A percentile compares a stretch with the other conserved stretches of the same genome.
Conservation (phyloP, 2,797 vertebrate species). For the Notoglanidium macrostoma region DNA sequence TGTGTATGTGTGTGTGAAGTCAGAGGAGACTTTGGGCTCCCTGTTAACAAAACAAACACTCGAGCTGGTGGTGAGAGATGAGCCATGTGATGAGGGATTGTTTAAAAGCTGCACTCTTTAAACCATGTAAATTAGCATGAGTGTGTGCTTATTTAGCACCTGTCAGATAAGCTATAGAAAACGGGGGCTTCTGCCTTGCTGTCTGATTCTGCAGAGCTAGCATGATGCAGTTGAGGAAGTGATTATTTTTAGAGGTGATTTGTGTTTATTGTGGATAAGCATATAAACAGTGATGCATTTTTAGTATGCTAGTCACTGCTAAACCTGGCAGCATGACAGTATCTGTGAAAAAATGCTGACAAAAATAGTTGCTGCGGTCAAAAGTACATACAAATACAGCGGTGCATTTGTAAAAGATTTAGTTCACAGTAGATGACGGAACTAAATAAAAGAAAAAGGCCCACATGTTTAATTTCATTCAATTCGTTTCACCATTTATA, state of each 20-base stretch:
- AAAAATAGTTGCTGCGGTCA: not conserved
- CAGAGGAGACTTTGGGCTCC: not conserved
- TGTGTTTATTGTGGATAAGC: not conserved
- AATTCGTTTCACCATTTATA: not conserved
- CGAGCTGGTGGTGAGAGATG: constrained; percentile 6
- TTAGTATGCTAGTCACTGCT: not conserved
- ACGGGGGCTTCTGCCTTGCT: not conserved
- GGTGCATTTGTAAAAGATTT: not conserved
- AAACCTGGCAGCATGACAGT: not conserved
- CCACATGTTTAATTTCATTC: not conserved
- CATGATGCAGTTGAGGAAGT: not conserved
- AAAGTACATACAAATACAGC: too few species aligned
- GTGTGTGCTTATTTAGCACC: not conserved
- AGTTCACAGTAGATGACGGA: not conserved
- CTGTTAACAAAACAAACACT: constrained; percentile 7
- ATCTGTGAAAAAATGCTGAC: not conserved
- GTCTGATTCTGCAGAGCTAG: not conserved
- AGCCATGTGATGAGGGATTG: not conserved
- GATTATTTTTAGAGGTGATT: not conserved
- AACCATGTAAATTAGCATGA: not conserved
- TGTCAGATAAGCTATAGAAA: not conserved
- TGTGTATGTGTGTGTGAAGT: not conserved
- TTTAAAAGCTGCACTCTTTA: not conserved
- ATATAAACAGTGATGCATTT: too few species aligned
- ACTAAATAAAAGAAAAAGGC: not conserved